Percentiles rank a stretch among this genome's conserved stretches.
Evolutionary conservation across 2,113 vertebrate species (phyloP).

Genomic region (Patagioenas fasciata): DNA sequence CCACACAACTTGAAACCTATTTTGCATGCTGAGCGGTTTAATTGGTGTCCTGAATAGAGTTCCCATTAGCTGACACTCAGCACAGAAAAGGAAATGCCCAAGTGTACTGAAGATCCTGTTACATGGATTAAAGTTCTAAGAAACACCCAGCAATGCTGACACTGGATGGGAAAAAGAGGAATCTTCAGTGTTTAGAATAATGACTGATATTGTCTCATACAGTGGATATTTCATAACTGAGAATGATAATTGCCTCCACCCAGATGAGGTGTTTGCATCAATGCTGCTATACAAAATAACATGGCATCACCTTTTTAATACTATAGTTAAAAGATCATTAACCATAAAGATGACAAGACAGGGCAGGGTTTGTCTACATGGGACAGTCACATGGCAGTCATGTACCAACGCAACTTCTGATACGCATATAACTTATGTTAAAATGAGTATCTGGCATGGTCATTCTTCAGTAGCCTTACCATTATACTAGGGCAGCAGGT

Average conservation of each 20-base stretch:
- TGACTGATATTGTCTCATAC: neutral
- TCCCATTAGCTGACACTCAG: neutral
- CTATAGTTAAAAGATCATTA: neutral
- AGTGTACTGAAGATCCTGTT: neutral
- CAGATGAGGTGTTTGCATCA: neutral
- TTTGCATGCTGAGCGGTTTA: neutral
- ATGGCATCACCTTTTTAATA: neutral
- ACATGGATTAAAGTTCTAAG: neutral
- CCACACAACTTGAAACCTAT: neutral
- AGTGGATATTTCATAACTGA: neutral
- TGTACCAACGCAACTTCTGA: neutral
- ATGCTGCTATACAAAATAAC: neutral
- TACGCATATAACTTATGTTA: neutral
- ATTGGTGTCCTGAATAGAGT: neutral
- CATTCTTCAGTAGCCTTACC: neutral
- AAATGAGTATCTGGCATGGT: neutral
- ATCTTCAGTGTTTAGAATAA: neutral
- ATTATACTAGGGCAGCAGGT: neutral
- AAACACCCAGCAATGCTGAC: neutral
- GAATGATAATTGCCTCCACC: neutral
- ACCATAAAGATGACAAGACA: neutral
- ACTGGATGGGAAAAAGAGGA: neutral
- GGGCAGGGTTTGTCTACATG: neutral
- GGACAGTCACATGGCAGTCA: neutral
- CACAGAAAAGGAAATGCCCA: neutral